Base-by-base conservation (phyloP, 2,888 invertebrate species). In the Amblyjoppa fuscipennis region DNA sequence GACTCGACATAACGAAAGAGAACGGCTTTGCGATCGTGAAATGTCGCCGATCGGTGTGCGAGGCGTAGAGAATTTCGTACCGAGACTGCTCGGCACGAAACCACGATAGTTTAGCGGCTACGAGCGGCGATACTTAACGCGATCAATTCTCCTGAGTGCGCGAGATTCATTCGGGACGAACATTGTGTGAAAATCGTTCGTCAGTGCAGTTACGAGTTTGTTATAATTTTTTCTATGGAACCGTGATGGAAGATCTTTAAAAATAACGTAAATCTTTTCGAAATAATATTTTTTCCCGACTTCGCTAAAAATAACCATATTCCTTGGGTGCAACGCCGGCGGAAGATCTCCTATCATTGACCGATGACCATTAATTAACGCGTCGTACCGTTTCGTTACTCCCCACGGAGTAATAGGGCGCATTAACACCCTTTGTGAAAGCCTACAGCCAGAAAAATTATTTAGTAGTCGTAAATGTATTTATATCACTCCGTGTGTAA, bases 281-380 rank as follows among this genome's bases (percentile, higher is more conserved):
- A 25, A 83, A 64, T 79, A 11, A 49, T 89, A 3, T 91, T 93
- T 84, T 88, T 38, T 41, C 5, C 41, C 34, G 34, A 34, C 34
- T 7, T 5, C 34, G 34, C 1, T 34, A 34, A 34, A 6, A 6
- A 34, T 34, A 34, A 34, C 34, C 34, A 34, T 7, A 34, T 34
- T 34, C 7, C 34, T 34, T 7, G 34, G 6, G 6, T 34, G 34
- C 34, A 5, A 34, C 1, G 6, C 34, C 6, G 6, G 34, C 34
- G 34, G 34, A 6, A 34, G 6, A 34, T 7, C 34, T 6, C 7
- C 34, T 34, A 34, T 34, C 6, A 34, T 34, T 34, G 6, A 34
- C 34, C 34, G 1, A 34, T 7, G 34, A 34, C 1, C 34, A 34
- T 34, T 34, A 34, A 20, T 20, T 20, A 20, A 20, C 20, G 20